A percentile compares a stretch with the other conserved stretches of the same genome.
phyloP scores from a whole-genome alignment of 2,888 invertebrate species.

The Eupithecia subfuscata region DNA sequence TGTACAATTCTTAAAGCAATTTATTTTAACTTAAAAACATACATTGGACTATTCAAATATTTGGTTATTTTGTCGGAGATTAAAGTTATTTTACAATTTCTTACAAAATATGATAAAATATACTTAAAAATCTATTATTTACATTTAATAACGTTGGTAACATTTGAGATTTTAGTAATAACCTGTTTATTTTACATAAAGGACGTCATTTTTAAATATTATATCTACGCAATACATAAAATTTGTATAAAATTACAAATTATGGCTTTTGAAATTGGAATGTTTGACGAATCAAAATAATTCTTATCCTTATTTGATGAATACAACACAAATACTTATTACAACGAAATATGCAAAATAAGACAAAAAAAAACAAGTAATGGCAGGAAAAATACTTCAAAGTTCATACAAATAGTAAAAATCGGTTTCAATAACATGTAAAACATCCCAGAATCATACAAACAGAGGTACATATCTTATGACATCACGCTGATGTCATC shows the following conservation, averaged over 20 bases:
- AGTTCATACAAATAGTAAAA: background rate
- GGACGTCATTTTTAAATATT: background rate
- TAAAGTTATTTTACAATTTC: slow-evolving; percentile 7
- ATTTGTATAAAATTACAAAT: background rate
- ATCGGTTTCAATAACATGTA: background rate
- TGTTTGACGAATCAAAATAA: background rate
- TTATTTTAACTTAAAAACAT: slow-evolving; percentile 8
- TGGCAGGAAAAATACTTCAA: background rate
- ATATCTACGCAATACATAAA: background rate
- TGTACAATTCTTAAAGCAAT: slow-evolving; percentile 4
- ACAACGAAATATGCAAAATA: background rate
- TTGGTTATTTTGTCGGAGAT: slow-evolving; percentile 27
- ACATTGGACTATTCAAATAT: slow-evolving; percentile 32
- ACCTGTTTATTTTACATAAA: background rate
- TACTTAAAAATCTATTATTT: slow-evolving; percentile 12
- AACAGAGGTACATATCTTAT: slow-evolving; percentile 7
- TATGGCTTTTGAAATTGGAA: slow-evolving; percentile 6
- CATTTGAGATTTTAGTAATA: background rate
- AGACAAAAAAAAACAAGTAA: background rate
- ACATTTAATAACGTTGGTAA: slow-evolving; percentile 12
- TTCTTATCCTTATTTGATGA: background rate
- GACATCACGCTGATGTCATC: slow-evolving; percentile 31
- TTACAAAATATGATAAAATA: slow-evolving; percentile 1
- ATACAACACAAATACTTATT: background rate
- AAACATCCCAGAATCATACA: slow-evolving; percentile 2